Evolutionary conservation across 2,888 invertebrate genomes (phyloP), one percentile per base, ranked within the genome.

Genomic region (Biston betularia): DNA sequence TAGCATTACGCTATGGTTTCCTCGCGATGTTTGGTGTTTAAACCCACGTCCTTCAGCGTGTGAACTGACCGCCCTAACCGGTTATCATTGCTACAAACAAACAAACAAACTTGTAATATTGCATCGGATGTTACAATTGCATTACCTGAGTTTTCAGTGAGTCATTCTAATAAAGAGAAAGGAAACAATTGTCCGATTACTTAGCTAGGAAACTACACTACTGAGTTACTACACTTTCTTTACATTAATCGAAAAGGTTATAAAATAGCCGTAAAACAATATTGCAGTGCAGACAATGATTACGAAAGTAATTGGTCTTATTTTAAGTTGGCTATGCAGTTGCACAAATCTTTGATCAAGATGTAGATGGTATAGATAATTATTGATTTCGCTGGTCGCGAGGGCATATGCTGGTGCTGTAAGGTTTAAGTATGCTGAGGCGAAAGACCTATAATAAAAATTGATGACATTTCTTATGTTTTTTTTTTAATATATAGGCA

Each of bases 331-430:
- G 12, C 38, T 52, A 48, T 35, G 46, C 63, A 44, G 56, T 65
- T 60, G 52, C 59, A 50, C 50, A 54, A 57, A 42, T 42, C 42
- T 15, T 2, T 42, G 44, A 60, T 60, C 63, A 9, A 59, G 58
- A 69, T 61, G 53, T 48, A 44, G 50, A 66, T 63, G 45, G 38
- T 11, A 38, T 11, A 61, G 56, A 64, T 64, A 54, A 54, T 54
- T 44, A 62, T 50, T 60, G 15, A 48, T 55, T 58, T 45, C 49
- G 52, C 35, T 35, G 46, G 42, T 61, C 40, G 48, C 45, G 35
- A 57, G 50, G 11, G 42, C 42, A 33, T 8, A 44, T 5, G 11
- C 38, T 38, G 38, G 12, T 24, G 9, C 8, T 44, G 24, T 3
- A 7, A 8, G 9, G 40, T 33, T 42, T 42, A 24, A 12, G 24